Percentiles rank a stretch among this genome's conserved stretches.
These are phyloP conservation scores for Agrochola macilenta DNA, from an alignment of 2,888 invertebrate genomes.

Conservation along the genomic window DNA sequence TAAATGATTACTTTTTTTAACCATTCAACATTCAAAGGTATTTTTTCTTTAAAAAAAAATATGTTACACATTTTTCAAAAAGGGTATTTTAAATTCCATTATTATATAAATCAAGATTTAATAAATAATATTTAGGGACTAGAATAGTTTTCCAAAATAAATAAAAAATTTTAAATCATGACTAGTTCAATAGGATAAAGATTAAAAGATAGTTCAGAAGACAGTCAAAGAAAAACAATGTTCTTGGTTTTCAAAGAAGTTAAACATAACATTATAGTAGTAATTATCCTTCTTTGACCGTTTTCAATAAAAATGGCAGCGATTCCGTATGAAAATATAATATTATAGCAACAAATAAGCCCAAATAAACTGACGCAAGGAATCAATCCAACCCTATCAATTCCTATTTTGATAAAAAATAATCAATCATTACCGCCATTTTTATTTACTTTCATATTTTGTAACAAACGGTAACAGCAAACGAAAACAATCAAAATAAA, in stretches of 20 bases:
- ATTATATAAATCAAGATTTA: slow-evolving; percentile 12
- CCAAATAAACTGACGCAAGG: slow-evolving; percentile 51
- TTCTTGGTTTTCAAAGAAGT: background rate
- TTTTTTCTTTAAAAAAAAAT: background rate
- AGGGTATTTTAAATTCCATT: background rate
- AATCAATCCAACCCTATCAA: slow-evolving; percentile 80
- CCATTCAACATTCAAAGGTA: slow-evolving; percentile 8
- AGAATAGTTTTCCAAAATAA: slow-evolving; percentile 13
- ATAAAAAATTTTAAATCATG: slow-evolving; percentile 12
- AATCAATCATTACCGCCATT: slow-evolving; percentile 21
- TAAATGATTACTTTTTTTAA: slow-evolving; percentile 1
- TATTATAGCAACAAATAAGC: background rate
- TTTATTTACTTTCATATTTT: slow-evolving; percentile 24
- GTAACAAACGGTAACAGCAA: slow-evolving; percentile 59
- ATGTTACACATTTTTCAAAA: background rate
- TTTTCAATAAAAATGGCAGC: slow-evolving; percentile 42
- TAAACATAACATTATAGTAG: background rate
- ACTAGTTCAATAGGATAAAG: slow-evolving; percentile 32
- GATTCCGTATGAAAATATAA: background rate
- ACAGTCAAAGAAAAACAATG: slow-evolving; percentile 16
- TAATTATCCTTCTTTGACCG: slow-evolving; percentile 17
- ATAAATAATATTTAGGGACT: slow-evolving; percentile 24
- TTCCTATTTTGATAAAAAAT: slow-evolving; percentile 63
- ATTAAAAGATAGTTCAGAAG: slow-evolving; percentile 8
- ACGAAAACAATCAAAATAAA: background rate